Evolutionary conservation across 2,888 invertebrate species (phyloP).

Genomic region (Pachycephus smyrnensis): DNA sequence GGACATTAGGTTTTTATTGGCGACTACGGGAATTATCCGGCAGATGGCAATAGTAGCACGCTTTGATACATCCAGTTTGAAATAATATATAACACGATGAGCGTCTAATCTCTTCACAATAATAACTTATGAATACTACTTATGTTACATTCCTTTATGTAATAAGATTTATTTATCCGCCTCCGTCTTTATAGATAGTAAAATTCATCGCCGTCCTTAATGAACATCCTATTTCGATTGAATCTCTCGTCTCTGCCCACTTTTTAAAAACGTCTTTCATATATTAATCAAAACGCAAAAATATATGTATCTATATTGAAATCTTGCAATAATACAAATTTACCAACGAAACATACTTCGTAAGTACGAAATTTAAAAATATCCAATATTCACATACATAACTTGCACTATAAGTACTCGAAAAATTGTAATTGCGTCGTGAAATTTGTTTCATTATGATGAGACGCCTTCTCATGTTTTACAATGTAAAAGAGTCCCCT

Average conservation of each 20-base stretch:
- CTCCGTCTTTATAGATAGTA: background rate
- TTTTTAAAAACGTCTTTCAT: background rate
- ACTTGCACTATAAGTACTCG: background rate
- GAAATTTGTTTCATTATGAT: background rate
- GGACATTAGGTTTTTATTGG: background rate
- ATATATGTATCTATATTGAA: background rate
- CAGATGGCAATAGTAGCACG: background rate
- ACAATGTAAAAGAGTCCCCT: background rate
- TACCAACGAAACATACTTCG: background rate
- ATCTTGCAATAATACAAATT: background rate
- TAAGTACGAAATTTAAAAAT: background rate
- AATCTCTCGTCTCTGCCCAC: background rate
- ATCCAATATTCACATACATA: background rate
- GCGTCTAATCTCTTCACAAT: background rate
- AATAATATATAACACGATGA: background rate
- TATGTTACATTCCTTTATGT: background rate
- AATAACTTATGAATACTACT: background rate
- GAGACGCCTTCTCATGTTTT: background rate
- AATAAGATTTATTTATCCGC: background rate
- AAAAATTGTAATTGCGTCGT: background rate
- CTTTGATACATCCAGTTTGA: background rate
- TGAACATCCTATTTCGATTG: background rate
- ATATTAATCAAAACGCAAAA: background rate
- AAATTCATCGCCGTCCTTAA: background rate
- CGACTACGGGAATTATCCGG: background rate